These are phyloP conservation scores for Fulmarus glacialis DNA, from an alignment of 2,113 vertebrate genomes.

Conservation along the genomic window DNA sequence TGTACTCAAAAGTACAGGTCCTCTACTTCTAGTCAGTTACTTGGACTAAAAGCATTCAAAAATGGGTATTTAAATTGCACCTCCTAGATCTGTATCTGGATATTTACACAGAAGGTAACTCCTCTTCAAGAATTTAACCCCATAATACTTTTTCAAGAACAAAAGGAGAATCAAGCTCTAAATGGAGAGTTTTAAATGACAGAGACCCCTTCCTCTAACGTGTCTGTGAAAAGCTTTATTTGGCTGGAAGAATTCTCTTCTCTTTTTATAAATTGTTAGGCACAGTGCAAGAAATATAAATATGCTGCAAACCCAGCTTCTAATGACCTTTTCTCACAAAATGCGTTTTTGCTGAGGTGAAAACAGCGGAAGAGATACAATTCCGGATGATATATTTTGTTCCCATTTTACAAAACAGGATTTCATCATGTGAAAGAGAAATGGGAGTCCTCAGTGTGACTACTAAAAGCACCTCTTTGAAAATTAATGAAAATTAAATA, in stretches of 20 bases:
- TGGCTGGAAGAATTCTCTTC: not conserved
- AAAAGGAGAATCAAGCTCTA: not conserved
- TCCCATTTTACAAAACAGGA: slow-evolving; percentile 22
- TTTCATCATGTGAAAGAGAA: slow-evolving; percentile 33
- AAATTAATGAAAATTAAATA: slow-evolving; percentile 70
- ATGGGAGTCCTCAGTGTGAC: not conserved
- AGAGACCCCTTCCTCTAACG: not conserved
- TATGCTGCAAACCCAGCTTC: not conserved
- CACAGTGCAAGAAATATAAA: not conserved
- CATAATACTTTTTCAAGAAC: not conserved
- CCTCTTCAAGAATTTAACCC: not conserved
- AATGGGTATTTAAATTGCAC: not conserved
- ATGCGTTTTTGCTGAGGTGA: slow-evolving; percentile 7
- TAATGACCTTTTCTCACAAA: slow-evolving; percentile 32
- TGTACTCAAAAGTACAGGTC: not conserved
- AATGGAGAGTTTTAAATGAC: not conserved
- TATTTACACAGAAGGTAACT: not conserved
- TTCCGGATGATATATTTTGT: not conserved
- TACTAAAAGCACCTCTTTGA: slow-evolving; percentile 48
- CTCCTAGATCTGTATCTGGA: not conserved
- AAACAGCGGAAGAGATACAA: not conserved
- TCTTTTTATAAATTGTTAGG: not conserved
- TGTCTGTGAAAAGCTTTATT: not conserved
- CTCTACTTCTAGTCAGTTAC: not conserved
- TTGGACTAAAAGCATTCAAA: not conserved